Evolutionary conservation across 2,888 invertebrate genomes (phyloP).

Genomic region (Macrophya alboannulata): DNA sequence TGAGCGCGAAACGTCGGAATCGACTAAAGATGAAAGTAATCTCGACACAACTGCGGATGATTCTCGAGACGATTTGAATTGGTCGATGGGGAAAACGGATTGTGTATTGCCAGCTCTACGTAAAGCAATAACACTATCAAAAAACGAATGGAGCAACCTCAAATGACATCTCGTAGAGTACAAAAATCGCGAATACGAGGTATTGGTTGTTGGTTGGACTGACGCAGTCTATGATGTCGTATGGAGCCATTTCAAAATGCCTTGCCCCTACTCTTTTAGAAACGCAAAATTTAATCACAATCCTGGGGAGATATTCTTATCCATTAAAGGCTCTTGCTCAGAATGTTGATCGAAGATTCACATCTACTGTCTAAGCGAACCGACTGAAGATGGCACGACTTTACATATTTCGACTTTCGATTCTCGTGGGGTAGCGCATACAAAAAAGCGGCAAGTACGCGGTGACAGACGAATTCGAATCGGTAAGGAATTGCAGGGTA

Average conservation of each 20-base stretch:
- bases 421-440: conserved; percentile 59
- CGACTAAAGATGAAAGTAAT: background rate
- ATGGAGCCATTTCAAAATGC: conserved; percentile 60
- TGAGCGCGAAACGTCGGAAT: conserved; percentile 42
- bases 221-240: conserved; percentile 58
- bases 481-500: conserved; percentile 60
- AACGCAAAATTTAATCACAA: conserved; percentile 59
- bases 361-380: conserved; percentile 57
- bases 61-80: conserved; percentile 13
- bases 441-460: conserved; percentile 60
- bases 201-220: conserved; percentile 58
- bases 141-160: background rate
- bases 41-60: background rate
- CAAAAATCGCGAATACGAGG: conserved; percentile 57
- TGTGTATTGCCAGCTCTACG: background rate
- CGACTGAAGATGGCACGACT: conserved; percentile 43
- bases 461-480: conserved; percentile 56
- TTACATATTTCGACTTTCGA: conserved; percentile 62
- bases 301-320: conserved; percentile 44
- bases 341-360: conserved; percentile 61
- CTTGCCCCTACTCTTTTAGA: conserved; percentile 61
- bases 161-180: conserved; percentile 21
- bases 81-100: conserved; percentile 38
- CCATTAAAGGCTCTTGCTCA: conserved; percentile 55
- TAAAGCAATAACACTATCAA: background rate